Evolutionary conservation across 2,888 invertebrate genomes (phyloP).

Genomic region (Leptopilina myrica): DNA sequence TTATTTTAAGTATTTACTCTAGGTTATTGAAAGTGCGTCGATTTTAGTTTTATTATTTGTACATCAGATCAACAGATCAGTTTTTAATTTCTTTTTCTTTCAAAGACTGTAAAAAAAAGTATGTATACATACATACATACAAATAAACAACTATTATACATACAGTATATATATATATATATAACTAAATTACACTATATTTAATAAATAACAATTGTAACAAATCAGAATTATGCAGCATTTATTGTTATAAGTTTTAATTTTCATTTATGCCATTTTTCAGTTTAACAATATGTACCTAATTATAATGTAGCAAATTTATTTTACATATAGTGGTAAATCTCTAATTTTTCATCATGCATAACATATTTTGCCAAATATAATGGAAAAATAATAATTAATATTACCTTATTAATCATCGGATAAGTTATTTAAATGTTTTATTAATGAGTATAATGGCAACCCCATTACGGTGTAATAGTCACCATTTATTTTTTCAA

Average conservation of each 20-base stretch:
- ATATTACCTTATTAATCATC: constrained; percentile 42
- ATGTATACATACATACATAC: background rate
- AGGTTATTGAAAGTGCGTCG: background rate
- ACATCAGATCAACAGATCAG: background rate
- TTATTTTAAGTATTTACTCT: constrained; percentile 30
- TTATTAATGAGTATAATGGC: constrained; percentile 81
- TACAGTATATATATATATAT: background rate
- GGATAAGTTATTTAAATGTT: constrained; percentile 67
- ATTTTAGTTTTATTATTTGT: constrained; percentile 1
- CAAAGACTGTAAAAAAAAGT: constrained; percentile 22
- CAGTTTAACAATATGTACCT: no score
- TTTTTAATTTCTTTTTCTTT: constrained; percentile 24
- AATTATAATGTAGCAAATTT: no score
- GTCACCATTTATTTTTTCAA: constrained; percentile 89
- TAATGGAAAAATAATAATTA: no score
- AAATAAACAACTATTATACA: background rate
- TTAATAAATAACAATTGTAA: constrained; percentile 34
- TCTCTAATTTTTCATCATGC: no score
- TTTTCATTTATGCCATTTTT: no score
- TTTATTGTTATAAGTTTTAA: no score
- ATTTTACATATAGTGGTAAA: no score
- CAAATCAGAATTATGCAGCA: background rate
- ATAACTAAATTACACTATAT: constrained; percentile 16
- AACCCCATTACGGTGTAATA: constrained; percentile 94
- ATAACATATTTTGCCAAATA: no score